phyloP scores from a whole-genome alignment of 53 echinoderm and acorn worm species.

The Holothuria scabra region DNA sequence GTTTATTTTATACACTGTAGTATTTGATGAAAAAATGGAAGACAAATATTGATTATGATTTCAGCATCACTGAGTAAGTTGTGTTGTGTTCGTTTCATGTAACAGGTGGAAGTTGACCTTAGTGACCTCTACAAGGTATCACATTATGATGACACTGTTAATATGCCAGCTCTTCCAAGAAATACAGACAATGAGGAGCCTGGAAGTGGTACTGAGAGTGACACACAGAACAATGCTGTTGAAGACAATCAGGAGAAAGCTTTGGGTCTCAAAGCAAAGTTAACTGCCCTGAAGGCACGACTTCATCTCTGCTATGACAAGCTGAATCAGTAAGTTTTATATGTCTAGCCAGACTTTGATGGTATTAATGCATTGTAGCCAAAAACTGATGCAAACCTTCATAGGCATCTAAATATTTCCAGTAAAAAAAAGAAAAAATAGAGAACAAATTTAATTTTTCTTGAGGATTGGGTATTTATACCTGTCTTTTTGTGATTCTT shows the following conservation, averaged over 20 bases:
- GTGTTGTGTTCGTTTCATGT: background rate
- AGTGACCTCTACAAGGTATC: slow-evolving; percentile 23
- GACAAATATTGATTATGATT: no score
- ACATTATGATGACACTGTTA: background rate
- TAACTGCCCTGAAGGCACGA: slow-evolving; percentile 57
- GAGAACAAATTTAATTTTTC: no score
- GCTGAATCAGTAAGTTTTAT: slow-evolving; percentile 49
- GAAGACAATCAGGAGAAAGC: slow-evolving; percentile 45
- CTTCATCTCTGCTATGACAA: slow-evolving; percentile 55
- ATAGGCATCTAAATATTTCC: no score
- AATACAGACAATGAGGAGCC: slow-evolving; percentile 53
- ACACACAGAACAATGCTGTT: slow-evolving; percentile 58
- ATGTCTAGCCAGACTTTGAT: no score
- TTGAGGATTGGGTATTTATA: no score
- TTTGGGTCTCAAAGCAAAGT: slow-evolving; percentile 53
- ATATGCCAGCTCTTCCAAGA: background rate
- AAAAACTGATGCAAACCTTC: no score
- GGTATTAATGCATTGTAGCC: no score
- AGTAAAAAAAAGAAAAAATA: no score
- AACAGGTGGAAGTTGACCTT: slow-evolving; percentile 25
- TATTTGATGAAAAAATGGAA: no score
- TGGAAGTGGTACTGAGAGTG: slow-evolving; percentile 96
- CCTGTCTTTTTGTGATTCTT: no score
- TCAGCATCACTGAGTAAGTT: no score
- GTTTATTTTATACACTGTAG: no score